Conservation (phyloP, 1,140 invertebrate species). For the Cydia pomonella region DNA sequence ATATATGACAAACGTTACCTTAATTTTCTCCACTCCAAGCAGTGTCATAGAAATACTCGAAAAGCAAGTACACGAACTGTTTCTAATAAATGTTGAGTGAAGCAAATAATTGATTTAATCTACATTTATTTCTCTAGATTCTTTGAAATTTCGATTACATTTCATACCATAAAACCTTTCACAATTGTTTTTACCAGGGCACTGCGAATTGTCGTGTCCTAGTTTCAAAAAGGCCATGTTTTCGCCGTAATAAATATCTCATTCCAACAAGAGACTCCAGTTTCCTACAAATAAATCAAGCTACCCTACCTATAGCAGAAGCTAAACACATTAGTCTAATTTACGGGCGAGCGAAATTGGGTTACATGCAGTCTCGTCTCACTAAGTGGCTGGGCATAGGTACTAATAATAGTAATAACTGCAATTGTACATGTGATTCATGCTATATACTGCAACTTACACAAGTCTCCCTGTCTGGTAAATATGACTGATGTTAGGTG, state of each 20-base stretch:
- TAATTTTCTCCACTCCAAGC: too few species aligned
- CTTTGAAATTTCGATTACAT: background rate
- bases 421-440: background rate
- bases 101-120: background rate
- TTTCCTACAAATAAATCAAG: conserved; percentile 9
- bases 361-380: conserved; percentile 28
- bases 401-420: conserved; percentile 26
- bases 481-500: background rate
- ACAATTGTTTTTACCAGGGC: background rate
- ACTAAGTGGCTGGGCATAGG: conserved; percentile 31
- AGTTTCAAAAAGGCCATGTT: background rate
- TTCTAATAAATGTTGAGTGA: too few species aligned
- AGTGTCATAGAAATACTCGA: background rate
- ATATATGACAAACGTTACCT: too few species aligned
- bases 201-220: background rate
- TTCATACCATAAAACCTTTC: background rate
- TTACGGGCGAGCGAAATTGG: conserved; percentile 18
- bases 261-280: conserved; percentile 1
- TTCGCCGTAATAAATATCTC: background rate
- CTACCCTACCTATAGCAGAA: background rate
- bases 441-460: background rate
- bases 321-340: conserved; percentile 18
- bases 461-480: background rate
- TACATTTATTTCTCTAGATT: background rate
- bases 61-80: background rate